Evolutionary conservation across 1,140 invertebrate species (phyloP).

Genomic region (Batillaria attramentaria): DNA sequence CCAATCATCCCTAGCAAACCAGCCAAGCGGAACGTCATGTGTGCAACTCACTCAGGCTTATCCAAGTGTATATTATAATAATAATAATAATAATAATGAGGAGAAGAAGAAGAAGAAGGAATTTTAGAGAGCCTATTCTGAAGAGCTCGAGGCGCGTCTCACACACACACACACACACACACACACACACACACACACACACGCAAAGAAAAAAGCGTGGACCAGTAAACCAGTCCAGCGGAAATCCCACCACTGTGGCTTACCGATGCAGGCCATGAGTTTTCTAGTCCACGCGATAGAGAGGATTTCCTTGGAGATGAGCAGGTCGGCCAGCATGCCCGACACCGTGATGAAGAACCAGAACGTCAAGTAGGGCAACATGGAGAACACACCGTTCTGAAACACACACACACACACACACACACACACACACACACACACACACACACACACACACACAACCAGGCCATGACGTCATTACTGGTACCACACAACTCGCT

Average conservation of each 20-base stretch:
- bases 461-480: no score
- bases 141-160: no score
- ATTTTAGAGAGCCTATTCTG: not conserved
- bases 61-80: no score
- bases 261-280: conserved; percentile 74
- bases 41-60: no score
- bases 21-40: not conserved
- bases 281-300: conserved; percentile 72
- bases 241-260: no score
- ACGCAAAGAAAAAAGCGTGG: no score
- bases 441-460: no score
- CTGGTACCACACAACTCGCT: no score
- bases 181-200: no score
- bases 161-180: no score
- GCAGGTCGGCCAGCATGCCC: conserved; percentile 85
- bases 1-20: conserved; percentile 53
- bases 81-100: not conserved
- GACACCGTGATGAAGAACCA: conserved; percentile 84
- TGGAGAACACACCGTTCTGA: conserved; percentile 90
- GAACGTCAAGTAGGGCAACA: conserved; percentile 91
- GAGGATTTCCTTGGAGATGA: conserved; percentile 78
- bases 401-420: not conserved
- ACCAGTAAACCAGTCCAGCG: no score
- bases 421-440: no score
- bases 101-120: not conserved